Evolutionary conservation across 1,140 invertebrate species (phyloP).

Genomic region (Magallana angulata): DNA sequence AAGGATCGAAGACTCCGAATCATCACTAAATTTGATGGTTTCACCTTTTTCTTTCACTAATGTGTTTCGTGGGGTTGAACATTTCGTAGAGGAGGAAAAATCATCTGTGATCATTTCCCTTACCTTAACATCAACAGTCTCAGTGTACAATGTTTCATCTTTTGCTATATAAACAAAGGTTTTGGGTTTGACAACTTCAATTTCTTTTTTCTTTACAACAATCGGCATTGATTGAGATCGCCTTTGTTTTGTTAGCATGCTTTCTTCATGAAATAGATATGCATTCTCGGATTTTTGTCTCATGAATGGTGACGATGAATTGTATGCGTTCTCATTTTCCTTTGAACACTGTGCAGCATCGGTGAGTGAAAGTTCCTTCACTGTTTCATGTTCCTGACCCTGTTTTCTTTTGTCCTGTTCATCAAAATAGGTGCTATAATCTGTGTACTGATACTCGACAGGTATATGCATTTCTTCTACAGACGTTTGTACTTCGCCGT

Average conservation of each 20-base stretch:
- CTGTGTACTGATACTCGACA: background rate
- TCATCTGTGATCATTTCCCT: background rate
- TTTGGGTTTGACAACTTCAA: conserved; percentile 17
- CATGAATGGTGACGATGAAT: conserved; percentile 7
- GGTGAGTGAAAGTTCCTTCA: background rate
- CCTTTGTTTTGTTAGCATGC: background rate
- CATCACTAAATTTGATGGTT: background rate
- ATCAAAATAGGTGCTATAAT: conserved; percentile 14
- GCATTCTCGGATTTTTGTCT: background rate
- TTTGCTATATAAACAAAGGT: conserved; percentile 40
- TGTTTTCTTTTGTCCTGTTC: background rate
- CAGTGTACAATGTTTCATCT: conserved; percentile 37
- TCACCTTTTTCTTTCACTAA: conserved; percentile 15
- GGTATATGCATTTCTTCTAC: conserved; percentile 18
- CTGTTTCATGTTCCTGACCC: background rate
- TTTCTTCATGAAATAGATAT: background rate
- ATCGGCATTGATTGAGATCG: conserved; percentile 1
- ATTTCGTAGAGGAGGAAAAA: background rate
- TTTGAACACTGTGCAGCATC: background rate
- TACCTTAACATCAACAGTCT: conserved; percentile 24
- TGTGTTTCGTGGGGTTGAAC: background rate
- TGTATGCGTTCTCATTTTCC: conserved; percentile 9
- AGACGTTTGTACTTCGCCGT: conserved; percentile 10
- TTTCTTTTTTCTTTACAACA: background rate
- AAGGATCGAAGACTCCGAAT: conserved; percentile 24